Base-by-base conservation (phyloP, 2,888 invertebrate species). In the Diarsia brunnea region DNA sequence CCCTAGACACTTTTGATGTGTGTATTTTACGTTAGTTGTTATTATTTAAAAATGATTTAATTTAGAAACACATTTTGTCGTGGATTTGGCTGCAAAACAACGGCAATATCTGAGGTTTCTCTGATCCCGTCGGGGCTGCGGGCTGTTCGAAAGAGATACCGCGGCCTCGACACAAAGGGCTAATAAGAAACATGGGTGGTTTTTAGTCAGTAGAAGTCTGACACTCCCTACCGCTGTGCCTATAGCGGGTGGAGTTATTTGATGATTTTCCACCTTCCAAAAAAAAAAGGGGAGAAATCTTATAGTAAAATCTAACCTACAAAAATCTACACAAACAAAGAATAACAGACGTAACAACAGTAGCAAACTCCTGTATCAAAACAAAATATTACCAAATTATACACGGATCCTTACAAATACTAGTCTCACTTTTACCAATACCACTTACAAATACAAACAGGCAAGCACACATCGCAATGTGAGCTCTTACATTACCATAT, bases 401-500 rank as follows among this genome's bases (percentile, higher is more conserved):
- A 53, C n/a, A 69, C 47, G 14, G 4, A 51, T 55, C 45, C 53
- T 53, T 19, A 38, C 14, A 45, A 66, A 58, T 63, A 63, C 38
- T 51, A 45, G 63, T 63, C 45, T 72, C 27, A 73, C 53, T 72
- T 72, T 47, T 67, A 55, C 45, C 72, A 64, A 68, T 76, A 80
- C 58, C 80, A 72, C 61, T 84, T 66, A 60, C 66, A 76, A 80
- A 82, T 64, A 82, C 75, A 75, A 73, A 83, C 66, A 80, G 38
- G 66, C 68, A 58, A 65, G 43, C 68, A 73, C n/a, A 79, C 58
- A 81, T 66, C 14, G 53, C 66, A n/a, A 63, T 75, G 78, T 69
- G 70, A 83, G 85, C 69, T 77, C 73, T 55, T 76, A 76, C 73
- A 87, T 86, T 87, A 83, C 69, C 84, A 88, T 86, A 86, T 86